Percentiles rank a stretch among this genome's conserved stretches.
phyloP scores from a whole-genome alignment of 2,113 vertebrate species.

The Rhinolophus sinicus region DNA sequence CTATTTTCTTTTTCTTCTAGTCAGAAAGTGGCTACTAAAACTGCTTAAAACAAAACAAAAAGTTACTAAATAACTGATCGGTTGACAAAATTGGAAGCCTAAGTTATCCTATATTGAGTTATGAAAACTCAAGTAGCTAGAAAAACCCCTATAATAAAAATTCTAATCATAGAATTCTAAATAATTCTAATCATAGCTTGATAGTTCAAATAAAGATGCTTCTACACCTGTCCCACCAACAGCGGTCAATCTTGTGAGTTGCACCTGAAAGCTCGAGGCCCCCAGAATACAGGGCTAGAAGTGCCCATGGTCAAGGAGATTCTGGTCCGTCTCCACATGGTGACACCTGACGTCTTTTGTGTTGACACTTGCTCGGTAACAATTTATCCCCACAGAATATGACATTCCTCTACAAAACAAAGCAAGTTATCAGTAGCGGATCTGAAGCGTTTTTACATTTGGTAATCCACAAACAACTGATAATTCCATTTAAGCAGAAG shows the following conservation, averaged over 20 bases:
- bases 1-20: background rate
- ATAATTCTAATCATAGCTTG: background rate
- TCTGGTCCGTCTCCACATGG: background rate
- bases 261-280: background rate
- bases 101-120: background rate
- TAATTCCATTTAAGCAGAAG: slow-evolving; percentile 76
- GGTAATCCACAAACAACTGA: slow-evolving; percentile 76
- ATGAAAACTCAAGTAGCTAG: background rate
- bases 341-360: slow-evolving; percentile 50
- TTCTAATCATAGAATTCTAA: background rate
- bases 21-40: background rate
- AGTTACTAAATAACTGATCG: background rate
- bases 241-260: background rate
- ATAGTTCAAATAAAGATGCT: background rate
- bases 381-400: slow-evolving; percentile 81
- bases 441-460: slow-evolving; percentile 75
- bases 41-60: slow-evolving; percentile 29
- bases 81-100: background rate
- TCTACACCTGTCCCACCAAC: background rate
- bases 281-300: background rate
- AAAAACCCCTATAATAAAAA: background rate
- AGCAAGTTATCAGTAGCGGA: slow-evolving; percentile 79
- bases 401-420: slow-evolving; percentile 77
- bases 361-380: slow-evolving; percentile 69
- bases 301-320: background rate